Evolutionary conservation across 2,888 invertebrate genomes (phyloP).

Genomic region (Ormyrus rosae): DNA sequence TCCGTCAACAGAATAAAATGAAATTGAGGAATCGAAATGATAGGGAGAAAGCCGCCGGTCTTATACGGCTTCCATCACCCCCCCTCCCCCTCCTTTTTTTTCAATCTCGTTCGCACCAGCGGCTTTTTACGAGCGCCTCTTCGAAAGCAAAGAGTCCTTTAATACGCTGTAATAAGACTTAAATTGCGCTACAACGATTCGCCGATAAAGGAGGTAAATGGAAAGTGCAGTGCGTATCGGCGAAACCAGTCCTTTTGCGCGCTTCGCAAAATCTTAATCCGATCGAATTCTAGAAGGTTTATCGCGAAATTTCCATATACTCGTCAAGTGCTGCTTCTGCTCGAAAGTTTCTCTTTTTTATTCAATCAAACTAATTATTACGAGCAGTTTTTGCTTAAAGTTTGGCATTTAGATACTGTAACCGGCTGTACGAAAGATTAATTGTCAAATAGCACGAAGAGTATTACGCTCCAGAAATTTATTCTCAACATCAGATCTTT

Average conservation of each 20-base stretch:
- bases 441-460: too few species aligned
- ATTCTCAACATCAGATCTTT: too few species aligned
- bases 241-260: conserved; percentile 7
- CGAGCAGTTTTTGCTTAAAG: too few species aligned
- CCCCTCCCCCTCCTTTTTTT: not conserved
- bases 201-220: not conserved
- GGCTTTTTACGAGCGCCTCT: not conserved
- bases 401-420: too few species aligned
- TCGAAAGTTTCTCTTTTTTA: too few species aligned
- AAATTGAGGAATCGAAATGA: conserved; percentile 43
- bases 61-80: not conserved
- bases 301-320: conserved; percentile 39
- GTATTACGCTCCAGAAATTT: too few species aligned
- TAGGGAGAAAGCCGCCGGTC: not conserved
- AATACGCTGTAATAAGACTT: not conserved
- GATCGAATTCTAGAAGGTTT: conserved; percentile 15
- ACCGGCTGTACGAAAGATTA: too few species aligned
- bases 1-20: conserved; percentile 47
- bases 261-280: conserved; percentile 10
- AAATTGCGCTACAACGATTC: conserved; percentile 1
- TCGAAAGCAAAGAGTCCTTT: not conserved
- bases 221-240: not conserved
- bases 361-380: too few species aligned
- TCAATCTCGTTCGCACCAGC: not conserved
- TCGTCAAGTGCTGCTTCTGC: not conserved